Base-by-base conservation (phyloP, 2,888 invertebrate species). In the Pycnomerus fuliginosus region DNA sequence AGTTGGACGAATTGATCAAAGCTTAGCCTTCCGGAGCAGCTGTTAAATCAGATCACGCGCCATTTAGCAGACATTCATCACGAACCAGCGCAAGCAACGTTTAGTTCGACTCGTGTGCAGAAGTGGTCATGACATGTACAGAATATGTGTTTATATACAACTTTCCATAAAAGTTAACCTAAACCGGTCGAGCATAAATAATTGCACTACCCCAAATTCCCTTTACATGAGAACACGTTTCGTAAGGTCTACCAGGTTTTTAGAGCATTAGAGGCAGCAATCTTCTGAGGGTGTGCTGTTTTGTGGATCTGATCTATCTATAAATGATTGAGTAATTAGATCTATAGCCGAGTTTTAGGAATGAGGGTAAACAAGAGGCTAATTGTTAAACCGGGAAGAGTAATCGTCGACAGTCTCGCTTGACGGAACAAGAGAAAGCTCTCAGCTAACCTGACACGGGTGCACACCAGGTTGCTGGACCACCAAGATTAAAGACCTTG, bases 11-110 rank as follows among this genome's bases (percentile, higher is more conserved):
- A 61, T 59, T 59, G 61, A 59, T 61, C 58, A 59, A 58, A 57
- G 56, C 56, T 50, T 47, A 56, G 56, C 55, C 53, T 58, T 62
- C 62, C 43, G 44, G 29, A 55, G 55, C 62, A 62, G 62, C 58
- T 61, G 62, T 58, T 57, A 55, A 46, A 59, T 58, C 55, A 59
- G 54, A 39, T 45, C 48, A 60, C 57, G 60, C 56, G 46, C 58
- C 61, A 62, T 62, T 62, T 61, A 61, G 56, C 53, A 50, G 53
- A 57, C 60, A 61, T 62, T 61, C 60, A 62, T 62, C 61, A 61
- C 55, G 48, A 51, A 55, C 55, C 56, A 52, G 55, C 57, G 55
- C 50, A 60, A 56, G 57, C 55, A 57, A 52, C 52, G 53, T 48
- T 53, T 57, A 40, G 60, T 57, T 58, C 41, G 30, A 44, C 44